Percentiles rank a stretch among this genome's conserved stretches.
Conservation (phyloP, 2,888 invertebrate species). For the Eupeodes luniger region DNA sequence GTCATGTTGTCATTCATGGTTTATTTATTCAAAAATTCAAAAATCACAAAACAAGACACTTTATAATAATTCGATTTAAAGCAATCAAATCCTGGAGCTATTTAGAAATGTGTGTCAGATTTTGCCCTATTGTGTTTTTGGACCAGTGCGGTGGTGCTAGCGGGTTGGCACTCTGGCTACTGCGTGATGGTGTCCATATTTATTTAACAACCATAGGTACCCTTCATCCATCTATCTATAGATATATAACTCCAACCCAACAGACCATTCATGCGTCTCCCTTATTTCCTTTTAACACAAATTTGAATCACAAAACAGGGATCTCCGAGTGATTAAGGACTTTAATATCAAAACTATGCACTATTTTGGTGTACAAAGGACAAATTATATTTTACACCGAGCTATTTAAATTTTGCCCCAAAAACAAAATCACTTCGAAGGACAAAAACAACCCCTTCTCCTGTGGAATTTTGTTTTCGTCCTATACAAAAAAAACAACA, state of each 20-base stretch:
- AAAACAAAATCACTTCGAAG: conserved; percentile 64
- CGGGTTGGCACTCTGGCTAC: no score
- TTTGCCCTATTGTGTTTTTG: conserved; percentile 35
- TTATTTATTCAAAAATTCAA: conserved; percentile 50
- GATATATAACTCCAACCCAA: background rate
- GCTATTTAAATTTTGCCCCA: conserved; percentile 72
- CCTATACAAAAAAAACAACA: background rate
- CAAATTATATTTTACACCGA: conserved; percentile 74
- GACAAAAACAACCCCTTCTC: conserved; percentile 28
- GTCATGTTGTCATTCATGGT: conserved; percentile 34
- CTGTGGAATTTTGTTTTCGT: conserved; percentile 11
- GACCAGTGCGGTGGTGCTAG: background rate
- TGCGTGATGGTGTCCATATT: conserved; percentile 22
- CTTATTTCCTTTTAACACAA: conserved; percentile 37
- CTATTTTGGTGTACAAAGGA: conserved; percentile 64
- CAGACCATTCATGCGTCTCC: background rate
- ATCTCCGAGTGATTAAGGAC: conserved; percentile 67
- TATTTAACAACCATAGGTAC: background rate
- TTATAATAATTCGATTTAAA: conserved; percentile 71
- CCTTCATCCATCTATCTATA: background rate
- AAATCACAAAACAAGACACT: conserved; percentile 50
- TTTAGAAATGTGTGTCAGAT: conserved; percentile 62
- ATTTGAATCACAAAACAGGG: conserved; percentile 45
- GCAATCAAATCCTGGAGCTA: conserved; percentile 65
- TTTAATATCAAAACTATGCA: conserved; percentile 71